These are phyloP conservation scores for Nemoura dubitans DNA, from an alignment of 2,888 invertebrate genomes.

Conservation along the genomic window DNA sequence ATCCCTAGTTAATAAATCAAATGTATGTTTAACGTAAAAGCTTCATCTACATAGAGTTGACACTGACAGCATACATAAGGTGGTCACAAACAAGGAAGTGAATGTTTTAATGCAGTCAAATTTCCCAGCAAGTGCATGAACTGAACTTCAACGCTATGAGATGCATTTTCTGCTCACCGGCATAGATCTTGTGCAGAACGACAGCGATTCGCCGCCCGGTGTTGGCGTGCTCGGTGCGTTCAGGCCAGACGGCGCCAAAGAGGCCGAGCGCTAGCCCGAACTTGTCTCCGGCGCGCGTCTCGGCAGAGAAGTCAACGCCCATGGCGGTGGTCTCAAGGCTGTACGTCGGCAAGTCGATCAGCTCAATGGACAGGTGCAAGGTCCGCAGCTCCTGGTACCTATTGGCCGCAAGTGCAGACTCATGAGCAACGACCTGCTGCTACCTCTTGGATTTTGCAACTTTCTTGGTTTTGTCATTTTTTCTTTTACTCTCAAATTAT, in stretches of 20 bases:
- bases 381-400: not conserved
- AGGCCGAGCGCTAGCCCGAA: not conserved
- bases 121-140: no score
- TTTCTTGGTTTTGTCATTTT: no score
- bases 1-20: no score
- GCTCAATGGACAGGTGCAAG: not conserved
- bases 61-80: no score
- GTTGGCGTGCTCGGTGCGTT: not conserved
- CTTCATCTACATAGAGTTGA: no score
- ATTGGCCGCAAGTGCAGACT: not conserved
- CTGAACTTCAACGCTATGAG: not conserved
- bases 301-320: not conserved
- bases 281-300: not conserved
- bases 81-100: no score
- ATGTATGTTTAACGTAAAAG: no score
- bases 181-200: constrained; percentile 7
- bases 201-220: not conserved
- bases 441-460: no score
- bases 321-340: not conserved
- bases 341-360: not conserved
- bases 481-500: no score
- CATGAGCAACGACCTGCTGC: not conserved
- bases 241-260: not conserved
- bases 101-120: no score
- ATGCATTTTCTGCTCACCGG: not conserved